A percentile compares a stretch with the other conserved stretches of the same genome.
These are phyloP conservation scores for Heliocidaris tuberculata DNA, from an alignment of 35 echinoderm and acorn worm genomes.

Conservation along the genomic window DNA sequence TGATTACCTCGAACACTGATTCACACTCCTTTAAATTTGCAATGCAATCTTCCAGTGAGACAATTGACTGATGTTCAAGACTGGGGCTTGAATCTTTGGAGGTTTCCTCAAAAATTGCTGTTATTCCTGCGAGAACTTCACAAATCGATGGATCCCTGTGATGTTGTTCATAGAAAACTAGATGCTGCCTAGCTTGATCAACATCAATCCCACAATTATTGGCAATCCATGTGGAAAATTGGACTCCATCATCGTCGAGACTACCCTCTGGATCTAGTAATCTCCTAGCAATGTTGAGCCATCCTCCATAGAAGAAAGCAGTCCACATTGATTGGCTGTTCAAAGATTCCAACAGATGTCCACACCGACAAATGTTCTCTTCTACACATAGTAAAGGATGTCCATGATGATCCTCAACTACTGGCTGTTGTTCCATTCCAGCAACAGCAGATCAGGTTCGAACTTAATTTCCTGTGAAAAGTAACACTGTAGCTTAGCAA, in stretches of 20 bases:
- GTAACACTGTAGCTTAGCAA: neutral
- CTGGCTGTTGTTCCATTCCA: neutral
- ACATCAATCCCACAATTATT: neutral
- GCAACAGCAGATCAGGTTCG: neutral
- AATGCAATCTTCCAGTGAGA: neutral
- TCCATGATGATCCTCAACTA: neutral
- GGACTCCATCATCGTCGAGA: neutral
- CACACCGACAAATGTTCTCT: neutral
- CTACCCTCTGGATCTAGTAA: neutral
- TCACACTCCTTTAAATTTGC: neutral
- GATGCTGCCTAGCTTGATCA: neutral
- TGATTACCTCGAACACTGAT: neutral
- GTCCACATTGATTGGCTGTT: neutral
- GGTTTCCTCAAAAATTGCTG: neutral
- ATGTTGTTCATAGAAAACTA: neutral
- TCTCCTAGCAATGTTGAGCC: neutral
- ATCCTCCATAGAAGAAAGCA: constrained; percentile 32
- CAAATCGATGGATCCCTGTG: neutral
- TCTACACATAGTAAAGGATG: neutral
- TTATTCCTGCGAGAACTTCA: neutral
- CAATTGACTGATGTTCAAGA: neutral
- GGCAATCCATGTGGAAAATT: neutral
- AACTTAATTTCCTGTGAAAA: neutral
- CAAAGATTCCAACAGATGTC: neutral
- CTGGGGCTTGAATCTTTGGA: neutral